Evolutionary conservation across 2,888 invertebrate species (phyloP).

Genomic region (Anthrax anthrax): DNA sequence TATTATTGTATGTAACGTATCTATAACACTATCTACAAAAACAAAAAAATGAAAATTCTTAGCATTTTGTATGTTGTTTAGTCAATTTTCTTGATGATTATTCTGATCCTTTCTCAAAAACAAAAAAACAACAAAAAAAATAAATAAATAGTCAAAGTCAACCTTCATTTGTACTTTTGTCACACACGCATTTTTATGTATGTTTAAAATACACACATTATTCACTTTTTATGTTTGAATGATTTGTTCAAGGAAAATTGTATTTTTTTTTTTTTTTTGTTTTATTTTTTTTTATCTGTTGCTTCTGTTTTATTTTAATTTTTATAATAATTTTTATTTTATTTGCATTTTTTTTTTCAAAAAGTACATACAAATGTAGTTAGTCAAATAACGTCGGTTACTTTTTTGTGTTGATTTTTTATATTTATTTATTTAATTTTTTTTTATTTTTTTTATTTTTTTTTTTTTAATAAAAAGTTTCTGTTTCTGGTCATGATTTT

Average conservation of each 20-base stretch:
- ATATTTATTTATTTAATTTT: too few relatives aligned
- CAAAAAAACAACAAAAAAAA: neutral
- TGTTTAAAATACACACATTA: too few relatives aligned
- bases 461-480: neutral
- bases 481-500: neutral
- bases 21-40: neutral
- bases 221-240: neutral
- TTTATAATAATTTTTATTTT: too few relatives aligned
- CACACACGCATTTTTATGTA: neutral
- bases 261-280: too few relatives aligned
- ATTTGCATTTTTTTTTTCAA: too few relatives aligned
- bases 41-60: neutral
- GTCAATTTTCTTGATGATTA: neutral
- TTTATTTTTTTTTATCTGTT: neutral
- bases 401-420: neutral
- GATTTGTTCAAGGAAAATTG: neutral
- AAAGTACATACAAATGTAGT: too few relatives aligned
- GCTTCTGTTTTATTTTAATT: neutral
- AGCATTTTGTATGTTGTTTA: neutral
- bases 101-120: neutral
- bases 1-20: neutral
- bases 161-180: neutral
- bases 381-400: too few relatives aligned
- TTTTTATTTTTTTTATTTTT: too few relatives aligned
- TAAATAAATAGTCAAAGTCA: neutral